A percentile compares a stretch with the other conserved stretches of the same genome.
These are phyloP conservation scores for Petrolisthes manimaculis DNA, from an alignment of 2,888 invertebrate species.

Conservation along the genomic window DNA sequence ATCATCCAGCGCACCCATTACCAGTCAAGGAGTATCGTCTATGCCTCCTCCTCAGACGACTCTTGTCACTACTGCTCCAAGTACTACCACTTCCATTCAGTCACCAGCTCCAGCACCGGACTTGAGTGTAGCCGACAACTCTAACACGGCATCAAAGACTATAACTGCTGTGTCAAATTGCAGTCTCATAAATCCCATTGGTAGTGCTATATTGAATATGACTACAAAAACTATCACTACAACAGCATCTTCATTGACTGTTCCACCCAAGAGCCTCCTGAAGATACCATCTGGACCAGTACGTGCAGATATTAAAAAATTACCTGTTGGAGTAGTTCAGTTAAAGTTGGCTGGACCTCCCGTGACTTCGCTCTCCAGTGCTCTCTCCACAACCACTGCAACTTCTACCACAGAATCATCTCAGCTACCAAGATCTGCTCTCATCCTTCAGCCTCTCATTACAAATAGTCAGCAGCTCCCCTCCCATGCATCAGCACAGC, in stretches of 20 bases:
- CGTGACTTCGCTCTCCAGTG: conserved; percentile 16
- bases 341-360: conserved; percentile 36
- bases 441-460: conserved; percentile 46
- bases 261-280: conserved; percentile 42
- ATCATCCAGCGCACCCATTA: not conserved
- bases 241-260: conserved; percentile 26
- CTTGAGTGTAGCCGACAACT: not conserved
- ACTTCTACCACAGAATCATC: conserved; percentile 23
- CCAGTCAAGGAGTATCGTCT: conserved; percentile 31
- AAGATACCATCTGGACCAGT: conserved; percentile 48
- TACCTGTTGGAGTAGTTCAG: conserved; percentile 54
- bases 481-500: conserved; percentile 12
- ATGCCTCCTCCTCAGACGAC: conserved; percentile 35
- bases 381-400: conserved; percentile 21
- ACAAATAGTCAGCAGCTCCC: conserved; percentile 20
- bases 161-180: not conserved
- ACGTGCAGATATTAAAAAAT: conserved; percentile 38
- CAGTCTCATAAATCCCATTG: not conserved
- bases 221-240: conserved; percentile 14
- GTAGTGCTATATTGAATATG: not conserved
- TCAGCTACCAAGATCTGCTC: conserved; percentile 34
- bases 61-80: not conserved
- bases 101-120: not conserved
- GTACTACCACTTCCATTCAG: not conserved
- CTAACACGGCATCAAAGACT: not conserved